These are phyloP conservation scores for Oxygymnocypris stewartii DNA, from an alignment of 2,113 vertebrate genomes.

Conservation along the genomic window DNA sequence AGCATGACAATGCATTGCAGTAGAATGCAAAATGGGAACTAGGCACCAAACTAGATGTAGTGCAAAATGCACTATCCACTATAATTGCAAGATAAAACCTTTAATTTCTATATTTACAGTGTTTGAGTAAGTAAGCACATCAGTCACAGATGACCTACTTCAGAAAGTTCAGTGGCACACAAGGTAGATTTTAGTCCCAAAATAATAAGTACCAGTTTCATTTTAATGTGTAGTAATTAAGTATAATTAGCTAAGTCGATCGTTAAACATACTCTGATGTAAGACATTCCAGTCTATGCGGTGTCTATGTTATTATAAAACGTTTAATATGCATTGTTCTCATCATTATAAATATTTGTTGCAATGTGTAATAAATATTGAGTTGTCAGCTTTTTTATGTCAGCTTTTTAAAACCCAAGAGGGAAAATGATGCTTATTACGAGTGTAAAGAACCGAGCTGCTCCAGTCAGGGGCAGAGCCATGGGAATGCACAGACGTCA, in stretches of 20 bases:
- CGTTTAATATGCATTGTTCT: slow-evolving; percentile 1
- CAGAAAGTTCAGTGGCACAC: background rate
- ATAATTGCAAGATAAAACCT: background rate
- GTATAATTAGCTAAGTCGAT: slow-evolving; percentile 3
- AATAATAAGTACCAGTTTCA: background rate
- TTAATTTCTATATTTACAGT: background rate
- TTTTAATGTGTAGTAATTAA: slow-evolving; percentile 1
- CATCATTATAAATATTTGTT: background rate
- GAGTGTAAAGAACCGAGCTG: background rate
- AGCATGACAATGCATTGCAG: background rate
- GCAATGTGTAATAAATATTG: background rate
- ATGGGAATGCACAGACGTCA: slow-evolving; percentile 43
- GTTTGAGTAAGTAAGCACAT: background rate
- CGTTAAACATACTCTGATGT: slow-evolving; percentile 15
- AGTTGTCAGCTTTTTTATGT: background rate
- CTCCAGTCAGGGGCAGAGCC: slow-evolving; percentile 7
- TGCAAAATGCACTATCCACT: background rate
- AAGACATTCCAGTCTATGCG: background rate
- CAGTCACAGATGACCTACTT: background rate
- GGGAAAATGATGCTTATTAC: background rate
- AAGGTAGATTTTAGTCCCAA: background rate
- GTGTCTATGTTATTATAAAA: background rate
- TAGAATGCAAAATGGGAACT: background rate
- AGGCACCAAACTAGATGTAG: background rate
- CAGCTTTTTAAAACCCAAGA: background rate